Evolutionary conservation across 1,140 invertebrate species (phyloP), one percentile per base, ranked within the genome.

Genomic region (Aphis craccivora): DNA sequence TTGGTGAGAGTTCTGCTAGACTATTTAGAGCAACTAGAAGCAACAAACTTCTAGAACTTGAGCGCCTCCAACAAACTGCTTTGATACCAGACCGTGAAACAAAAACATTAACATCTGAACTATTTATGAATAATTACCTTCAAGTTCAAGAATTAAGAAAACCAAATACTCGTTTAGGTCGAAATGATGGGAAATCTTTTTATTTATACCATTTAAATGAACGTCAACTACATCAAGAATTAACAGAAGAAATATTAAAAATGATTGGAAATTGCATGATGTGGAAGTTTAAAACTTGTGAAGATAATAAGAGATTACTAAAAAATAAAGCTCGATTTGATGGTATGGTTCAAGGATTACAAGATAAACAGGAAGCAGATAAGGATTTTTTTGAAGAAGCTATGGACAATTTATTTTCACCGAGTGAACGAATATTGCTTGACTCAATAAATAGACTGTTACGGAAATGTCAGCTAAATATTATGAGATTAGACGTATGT

Each of bases 391-490:
- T 93, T 30, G 91, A 93, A 93, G 91, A 93, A 55, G 91, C 91
- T 45, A 93, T 93, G 91, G 91, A 93, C 53, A 93, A 93, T 93
- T 93, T 93, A 84, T 93, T 93, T 93, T 93, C 91, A 53, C 91
- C 91, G 4, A 93, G 81, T 84, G 91, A 93, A 86, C 45, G 91
- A 55, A 93, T 93, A 93, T 84, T 93, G 3, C 11, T 93, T 8
- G 76, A 93, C 51, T 93, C 91, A 84, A 93, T 93, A 83, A 84
- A 53, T 30, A 93, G 91, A 86, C 35, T 93, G 37, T 84, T 93
- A 1, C 91, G 91, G 5, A 93, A 93, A 23, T 93, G 91, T n/a
- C 91, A 93, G 23, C 25, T 93, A 84, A 93, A 84, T 23, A 93
- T 93, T 40, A 93, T 93, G 81, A 81, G 91, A 83, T 86, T 93